These are phyloP conservation scores for Hyles vespertilio DNA, from an alignment of 1,140 invertebrate genomes.

Conservation along the genomic window DNA sequence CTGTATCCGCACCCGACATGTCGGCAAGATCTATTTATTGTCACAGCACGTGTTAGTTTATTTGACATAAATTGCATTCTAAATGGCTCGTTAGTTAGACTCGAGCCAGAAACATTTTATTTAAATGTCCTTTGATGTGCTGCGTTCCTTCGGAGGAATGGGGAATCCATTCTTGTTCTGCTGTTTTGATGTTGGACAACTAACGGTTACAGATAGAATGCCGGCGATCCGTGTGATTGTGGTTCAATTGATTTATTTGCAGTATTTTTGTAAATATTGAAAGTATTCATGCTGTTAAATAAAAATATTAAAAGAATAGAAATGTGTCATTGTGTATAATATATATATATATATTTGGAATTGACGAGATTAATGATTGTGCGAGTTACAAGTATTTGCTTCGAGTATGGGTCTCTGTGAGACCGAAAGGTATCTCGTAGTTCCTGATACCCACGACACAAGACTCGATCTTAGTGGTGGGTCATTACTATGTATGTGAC, in stretches of 20 bases:
- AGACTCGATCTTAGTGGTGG: too few relatives aligned
- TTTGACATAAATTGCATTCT: slow-evolving; percentile 68
- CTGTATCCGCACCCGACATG: slow-evolving; percentile 14
- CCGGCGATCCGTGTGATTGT: not conserved
- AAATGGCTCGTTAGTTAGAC: slow-evolving; percentile 59
- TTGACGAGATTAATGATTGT: too few relatives aligned
- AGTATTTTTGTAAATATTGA: not conserved
- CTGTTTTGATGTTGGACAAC: not conserved
- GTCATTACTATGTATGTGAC: too few relatives aligned
- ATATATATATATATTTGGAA: too few relatives aligned
- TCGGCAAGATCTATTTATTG: slow-evolving; percentile 66
- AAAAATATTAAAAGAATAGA: too few relatives aligned
- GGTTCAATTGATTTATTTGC: not conserved
- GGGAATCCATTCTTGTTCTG: slow-evolving; percentile 5
- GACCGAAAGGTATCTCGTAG: too few relatives aligned
- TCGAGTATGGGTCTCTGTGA: too few relatives aligned
- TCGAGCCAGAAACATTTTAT: slow-evolving; percentile 39
- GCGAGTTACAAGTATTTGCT: too few relatives aligned
- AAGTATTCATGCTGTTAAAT: too few relatives aligned
- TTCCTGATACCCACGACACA: too few relatives aligned
- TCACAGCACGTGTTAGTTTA: slow-evolving; percentile 64
- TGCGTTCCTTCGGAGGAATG: slow-evolving; percentile 17
- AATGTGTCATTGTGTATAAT: too few relatives aligned
- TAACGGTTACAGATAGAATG: too few relatives aligned
- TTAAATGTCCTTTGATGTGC: slow-evolving; percentile 48